Conservation (phyloP, 2,113 vertebrate genomes). For the Megatriorchis doriae region DNA sequence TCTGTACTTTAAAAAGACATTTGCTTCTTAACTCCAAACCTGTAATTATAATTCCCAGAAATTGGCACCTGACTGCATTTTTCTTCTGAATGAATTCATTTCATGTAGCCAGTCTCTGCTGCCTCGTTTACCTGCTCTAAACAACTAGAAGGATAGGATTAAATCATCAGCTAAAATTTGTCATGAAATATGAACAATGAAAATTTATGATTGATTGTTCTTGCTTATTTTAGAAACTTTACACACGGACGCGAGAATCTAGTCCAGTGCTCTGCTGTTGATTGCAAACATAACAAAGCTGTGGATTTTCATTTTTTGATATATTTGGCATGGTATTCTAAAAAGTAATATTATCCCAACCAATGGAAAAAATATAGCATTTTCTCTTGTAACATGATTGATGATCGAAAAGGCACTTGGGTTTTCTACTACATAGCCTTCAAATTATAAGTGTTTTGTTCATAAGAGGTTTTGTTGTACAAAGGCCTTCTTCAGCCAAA, state of each 20-base stretch:
- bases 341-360: background rate
- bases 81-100: constrained; percentile 11
- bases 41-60: constrained; percentile 25
- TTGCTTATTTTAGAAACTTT: background rate
- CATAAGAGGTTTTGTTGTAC: background rate
- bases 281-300: background rate
- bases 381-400: background rate
- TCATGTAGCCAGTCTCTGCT: background rate
- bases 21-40: background rate
- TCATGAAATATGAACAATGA: background rate
- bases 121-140: background rate
- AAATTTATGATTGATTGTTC: background rate
- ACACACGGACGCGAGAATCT: background rate
- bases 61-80: background rate
- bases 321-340: background rate
- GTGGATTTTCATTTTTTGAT: background rate
- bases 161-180: background rate
- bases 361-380: background rate
- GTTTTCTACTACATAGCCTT: background rate
- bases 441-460: background rate
- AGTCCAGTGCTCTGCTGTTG: background rate
- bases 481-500: background rate
- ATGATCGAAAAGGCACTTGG: background rate
- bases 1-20: background rate
- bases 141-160: background rate